Evolutionary conservation across 2,888 invertebrate species (phyloP).

Genomic region (Drosophila formosana): DNA sequence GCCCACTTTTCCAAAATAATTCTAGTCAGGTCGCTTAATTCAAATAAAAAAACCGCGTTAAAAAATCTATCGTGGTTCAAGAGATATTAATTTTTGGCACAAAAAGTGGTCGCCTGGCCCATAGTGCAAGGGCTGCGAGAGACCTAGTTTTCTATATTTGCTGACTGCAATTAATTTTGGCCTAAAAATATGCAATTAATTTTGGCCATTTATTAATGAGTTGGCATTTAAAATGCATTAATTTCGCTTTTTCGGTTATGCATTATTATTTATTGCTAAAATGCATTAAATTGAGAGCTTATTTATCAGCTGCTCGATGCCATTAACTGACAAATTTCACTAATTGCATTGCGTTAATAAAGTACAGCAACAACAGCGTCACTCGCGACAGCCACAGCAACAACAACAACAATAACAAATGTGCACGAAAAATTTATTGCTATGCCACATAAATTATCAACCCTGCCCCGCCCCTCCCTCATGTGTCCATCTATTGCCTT

Average conservation of each 20-base stretch:
- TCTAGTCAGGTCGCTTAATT: no score
- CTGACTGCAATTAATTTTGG: constrained; percentile 53
- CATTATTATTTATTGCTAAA: constrained; percentile 74
- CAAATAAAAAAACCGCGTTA: no score
- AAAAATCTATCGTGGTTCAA: no score
- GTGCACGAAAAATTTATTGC: constrained; percentile 55
- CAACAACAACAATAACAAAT: constrained; percentile 40
- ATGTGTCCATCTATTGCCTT: neutral
- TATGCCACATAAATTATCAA: constrained; percentile 57
- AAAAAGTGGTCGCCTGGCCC: no score
- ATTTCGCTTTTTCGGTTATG: constrained; percentile 46
- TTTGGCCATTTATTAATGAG: constrained; percentile 73
- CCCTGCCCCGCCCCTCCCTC: neutral
- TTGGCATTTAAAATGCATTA: constrained; percentile 62
- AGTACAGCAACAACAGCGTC: constrained; percentile 49
- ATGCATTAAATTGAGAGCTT: constrained; percentile 82
- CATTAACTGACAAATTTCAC: constrained; percentile 79
- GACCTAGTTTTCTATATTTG: constrained; percentile 50
- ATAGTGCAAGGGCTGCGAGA: constrained; percentile 38
- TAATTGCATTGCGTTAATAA: constrained; percentile 80
- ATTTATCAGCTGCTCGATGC: constrained; percentile 78
- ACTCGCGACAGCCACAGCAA: constrained; percentile 22
- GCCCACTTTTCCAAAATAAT: no score
- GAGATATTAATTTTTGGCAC: no score
- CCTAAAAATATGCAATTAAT: constrained; percentile 63